Evolutionary conservation across 2,888 invertebrate genomes (phyloP).

Genomic region (Microplitis deprimator): DNA sequence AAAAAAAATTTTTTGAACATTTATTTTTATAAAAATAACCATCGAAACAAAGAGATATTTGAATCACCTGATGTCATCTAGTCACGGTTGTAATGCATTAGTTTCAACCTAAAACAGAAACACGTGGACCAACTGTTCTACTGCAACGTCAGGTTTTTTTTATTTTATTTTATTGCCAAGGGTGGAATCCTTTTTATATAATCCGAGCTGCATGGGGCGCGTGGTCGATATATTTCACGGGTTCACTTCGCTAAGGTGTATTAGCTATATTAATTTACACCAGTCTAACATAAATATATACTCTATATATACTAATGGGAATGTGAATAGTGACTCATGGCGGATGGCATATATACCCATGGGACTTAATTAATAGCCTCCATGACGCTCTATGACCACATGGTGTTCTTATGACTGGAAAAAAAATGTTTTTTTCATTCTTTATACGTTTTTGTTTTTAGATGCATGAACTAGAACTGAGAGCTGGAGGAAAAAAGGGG

Average conservation of each 20-base stretch:
- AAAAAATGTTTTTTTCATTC: conserved; percentile 1
- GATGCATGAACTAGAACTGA: no score
- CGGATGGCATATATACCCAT: conserved; percentile 25
- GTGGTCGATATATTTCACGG: background rate
- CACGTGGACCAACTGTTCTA: background rate
- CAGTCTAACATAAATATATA: conserved; percentile 18
- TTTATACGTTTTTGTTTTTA: background rate
- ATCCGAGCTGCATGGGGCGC: background rate
- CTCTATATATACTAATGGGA: conserved; percentile 21
- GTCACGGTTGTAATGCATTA: background rate
- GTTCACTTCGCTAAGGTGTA: background rate
- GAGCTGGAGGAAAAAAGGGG: no score
- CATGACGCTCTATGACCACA: conserved; percentile 30
- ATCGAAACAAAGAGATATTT: no score
- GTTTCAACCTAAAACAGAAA: background rate
- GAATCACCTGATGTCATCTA: no score
- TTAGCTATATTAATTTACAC: conserved; percentile 27
- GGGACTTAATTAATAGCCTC: conserved; percentile 35
- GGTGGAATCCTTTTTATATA: background rate
- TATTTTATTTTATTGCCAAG: background rate
- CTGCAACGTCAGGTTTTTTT: background rate
- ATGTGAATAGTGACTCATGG: conserved; percentile 14
- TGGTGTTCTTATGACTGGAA: conserved; percentile 22
- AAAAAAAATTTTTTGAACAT: no score
- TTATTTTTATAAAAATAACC: no score